These are phyloP conservation scores for Corvus hawaiiensis DNA, from an alignment of 2,113 vertebrate species.

Conservation along the genomic window DNA sequence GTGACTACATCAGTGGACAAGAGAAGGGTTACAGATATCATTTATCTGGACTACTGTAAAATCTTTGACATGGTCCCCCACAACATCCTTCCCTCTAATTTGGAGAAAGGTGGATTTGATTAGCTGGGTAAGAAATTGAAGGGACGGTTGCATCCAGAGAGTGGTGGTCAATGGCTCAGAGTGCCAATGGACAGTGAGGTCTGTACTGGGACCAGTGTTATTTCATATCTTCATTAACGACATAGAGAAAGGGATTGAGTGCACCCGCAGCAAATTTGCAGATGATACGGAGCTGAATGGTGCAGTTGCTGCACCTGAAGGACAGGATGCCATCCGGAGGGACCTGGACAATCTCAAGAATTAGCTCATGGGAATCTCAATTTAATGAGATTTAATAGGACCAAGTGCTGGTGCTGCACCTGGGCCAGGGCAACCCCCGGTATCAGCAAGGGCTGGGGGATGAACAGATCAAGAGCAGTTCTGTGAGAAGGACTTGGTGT, in stretches of 20 bases:
- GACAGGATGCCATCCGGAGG: neutral
- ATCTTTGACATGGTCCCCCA: neutral
- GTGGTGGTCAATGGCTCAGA: neutral
- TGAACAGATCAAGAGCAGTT: neutral
- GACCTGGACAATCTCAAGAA: neutral
- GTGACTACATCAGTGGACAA: neutral
- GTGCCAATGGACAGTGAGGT: neutral
- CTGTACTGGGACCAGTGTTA: neutral
- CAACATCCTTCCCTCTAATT: neutral
- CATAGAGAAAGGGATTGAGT: neutral
- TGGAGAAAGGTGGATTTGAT: neutral
- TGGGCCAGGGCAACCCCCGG: fast-evolving
- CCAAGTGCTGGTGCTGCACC: neutral
- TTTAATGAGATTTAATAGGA: neutral
- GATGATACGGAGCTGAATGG: neutral
- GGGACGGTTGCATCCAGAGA: too few species aligned
- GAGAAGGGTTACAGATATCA: neutral
- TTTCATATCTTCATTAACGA: neutral
- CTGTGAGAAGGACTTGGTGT: neutral
- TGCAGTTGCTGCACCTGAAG: neutral
- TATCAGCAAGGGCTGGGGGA: neutral
- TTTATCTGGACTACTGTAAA: neutral
- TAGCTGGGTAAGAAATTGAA: neutral
- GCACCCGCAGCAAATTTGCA: neutral
- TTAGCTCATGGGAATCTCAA: neutral